A percentile compares a stretch with the other conserved stretches of the same genome.
Evolutionary conservation across 2,888 invertebrate genomes (phyloP).

Genomic region (Caenorhabditis imperialis): DNA sequence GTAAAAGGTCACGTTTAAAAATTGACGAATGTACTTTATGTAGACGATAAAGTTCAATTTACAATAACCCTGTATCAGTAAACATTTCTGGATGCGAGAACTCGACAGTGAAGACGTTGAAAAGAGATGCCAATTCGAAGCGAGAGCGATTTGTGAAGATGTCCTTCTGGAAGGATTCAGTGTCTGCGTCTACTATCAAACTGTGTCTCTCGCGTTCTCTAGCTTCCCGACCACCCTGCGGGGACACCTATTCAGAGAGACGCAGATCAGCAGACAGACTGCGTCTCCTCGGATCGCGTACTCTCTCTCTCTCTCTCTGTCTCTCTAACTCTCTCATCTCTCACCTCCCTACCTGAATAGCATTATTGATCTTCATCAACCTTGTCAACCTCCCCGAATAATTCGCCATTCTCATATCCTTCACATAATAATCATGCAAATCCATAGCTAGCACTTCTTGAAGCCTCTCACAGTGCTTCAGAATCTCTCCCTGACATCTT

Average conservation of each 20-base stretch:
- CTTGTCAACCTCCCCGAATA: slow-evolving; percentile 50
- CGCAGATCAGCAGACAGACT: no score
- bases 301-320: no score
- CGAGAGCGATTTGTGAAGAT: slow-evolving; percentile 6
- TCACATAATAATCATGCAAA: slow-evolving; percentile 34
- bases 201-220: no score
- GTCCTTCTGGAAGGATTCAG: slow-evolving; percentile 1
- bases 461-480: slow-evolving; percentile 17
- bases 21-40: no score
- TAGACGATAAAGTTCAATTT: no score
- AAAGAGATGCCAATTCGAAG: slow-evolving; percentile 4
- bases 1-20: no score
- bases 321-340: no score
- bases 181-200: no score
- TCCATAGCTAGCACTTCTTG: slow-evolving; percentile 26
- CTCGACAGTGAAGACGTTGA: slow-evolving; percentile 6
- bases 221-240: no score
- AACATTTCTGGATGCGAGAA: slow-evolving; percentile 14
- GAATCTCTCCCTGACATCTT: slow-evolving; percentile 26
- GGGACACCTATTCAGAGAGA: no score
- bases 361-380: slow-evolving; percentile 55
- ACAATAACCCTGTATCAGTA: slow-evolving; percentile 1
- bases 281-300: no score
- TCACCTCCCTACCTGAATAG: slow-evolving; percentile 34
- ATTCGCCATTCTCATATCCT: slow-evolving; percentile 15